Evolutionary conservation across 2,797 vertebrate species (phyloP).

Genomic region (Eurystomus glaucurus): DNA sequence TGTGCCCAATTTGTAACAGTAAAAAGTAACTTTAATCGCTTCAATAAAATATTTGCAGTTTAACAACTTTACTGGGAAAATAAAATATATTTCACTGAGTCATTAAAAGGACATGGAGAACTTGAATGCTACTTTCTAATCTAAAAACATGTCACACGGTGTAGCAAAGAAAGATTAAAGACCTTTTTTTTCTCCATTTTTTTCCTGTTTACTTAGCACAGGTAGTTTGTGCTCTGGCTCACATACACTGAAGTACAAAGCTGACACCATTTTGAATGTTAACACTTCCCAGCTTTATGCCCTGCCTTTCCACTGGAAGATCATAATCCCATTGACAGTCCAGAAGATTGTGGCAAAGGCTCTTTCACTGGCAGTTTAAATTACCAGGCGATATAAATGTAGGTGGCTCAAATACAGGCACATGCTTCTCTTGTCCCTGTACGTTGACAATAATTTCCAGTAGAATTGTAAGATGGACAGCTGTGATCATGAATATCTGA

Average conservation of each 20-base stretch:
- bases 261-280: not conserved
- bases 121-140: not conserved
- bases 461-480: slow-evolving; percentile 33
- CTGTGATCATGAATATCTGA: slow-evolving; percentile 44
- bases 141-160: not conserved
- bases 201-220: not conserved
- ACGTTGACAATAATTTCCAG: slow-evolving; percentile 51
- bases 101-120: slow-evolving; percentile 9
- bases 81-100: not conserved
- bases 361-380: not conserved
- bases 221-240: not conserved
- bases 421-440: not conserved
- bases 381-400: not conserved
- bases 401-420: slow-evolving; percentile 1
- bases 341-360: not conserved
- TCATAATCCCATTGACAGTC: rapidly evolving
- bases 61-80: slow-evolving; percentile 21
- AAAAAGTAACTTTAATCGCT: not conserved
- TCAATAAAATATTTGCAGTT: slow-evolving; percentile 37
- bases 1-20: not conserved
- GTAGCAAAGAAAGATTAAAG: not conserved
- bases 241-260: not conserved
- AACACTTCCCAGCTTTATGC: not conserved
- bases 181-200: not conserved
- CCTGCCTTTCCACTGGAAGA: not conserved